Percentiles rank a stretch among this genome's conserved stretches.
phyloP scores from a whole-genome alignment of 1,140 invertebrate genomes.

The Mya arenaria region DNA sequence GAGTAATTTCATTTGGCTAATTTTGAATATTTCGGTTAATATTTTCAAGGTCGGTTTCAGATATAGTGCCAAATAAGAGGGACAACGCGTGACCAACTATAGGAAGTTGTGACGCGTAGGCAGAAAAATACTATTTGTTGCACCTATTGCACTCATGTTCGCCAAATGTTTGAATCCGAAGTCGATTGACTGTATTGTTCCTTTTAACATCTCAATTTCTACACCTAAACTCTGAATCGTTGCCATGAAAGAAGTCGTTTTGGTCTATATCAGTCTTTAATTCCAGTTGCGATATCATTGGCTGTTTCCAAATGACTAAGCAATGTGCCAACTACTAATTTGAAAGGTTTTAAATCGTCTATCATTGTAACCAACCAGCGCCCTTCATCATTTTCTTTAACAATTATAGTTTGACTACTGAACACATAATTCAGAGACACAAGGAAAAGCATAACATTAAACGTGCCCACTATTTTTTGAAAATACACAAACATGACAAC shows the following conservation, averaged over 20 bases:
- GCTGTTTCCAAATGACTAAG: too few species aligned
- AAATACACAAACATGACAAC: too few species aligned
- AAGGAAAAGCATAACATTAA: too few species aligned
- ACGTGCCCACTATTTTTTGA: too few species aligned
- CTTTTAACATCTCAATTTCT: neutral
- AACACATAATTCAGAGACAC: too few species aligned
- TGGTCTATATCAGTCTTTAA: neutral
- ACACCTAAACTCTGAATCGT: neutral
- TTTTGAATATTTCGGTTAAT: too few species aligned
- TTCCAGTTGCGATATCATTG: neutral
- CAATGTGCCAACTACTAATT: constrained; percentile 6
- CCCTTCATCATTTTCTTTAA: constrained; percentile 2
- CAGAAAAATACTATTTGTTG: too few species aligned
- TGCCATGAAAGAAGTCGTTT: neutral
- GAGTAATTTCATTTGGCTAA: constrained; percentile 33
- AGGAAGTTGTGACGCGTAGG: constrained; percentile 16
- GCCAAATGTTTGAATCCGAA: neutral
- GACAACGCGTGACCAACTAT: constrained; percentile 25
- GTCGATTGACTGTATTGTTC: neutral
- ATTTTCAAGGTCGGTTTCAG: constrained; percentile 19
- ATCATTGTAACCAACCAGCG: constrained; percentile 27
- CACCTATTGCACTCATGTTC: neutral
- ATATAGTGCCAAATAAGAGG: constrained; percentile 54
- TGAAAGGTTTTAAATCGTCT: constrained; percentile 21
- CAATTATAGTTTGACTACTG: too few species aligned